Evolutionary conservation across 2,113 vertebrate genomes (phyloP).

Genomic region (Dolichotis patagonum): DNA sequence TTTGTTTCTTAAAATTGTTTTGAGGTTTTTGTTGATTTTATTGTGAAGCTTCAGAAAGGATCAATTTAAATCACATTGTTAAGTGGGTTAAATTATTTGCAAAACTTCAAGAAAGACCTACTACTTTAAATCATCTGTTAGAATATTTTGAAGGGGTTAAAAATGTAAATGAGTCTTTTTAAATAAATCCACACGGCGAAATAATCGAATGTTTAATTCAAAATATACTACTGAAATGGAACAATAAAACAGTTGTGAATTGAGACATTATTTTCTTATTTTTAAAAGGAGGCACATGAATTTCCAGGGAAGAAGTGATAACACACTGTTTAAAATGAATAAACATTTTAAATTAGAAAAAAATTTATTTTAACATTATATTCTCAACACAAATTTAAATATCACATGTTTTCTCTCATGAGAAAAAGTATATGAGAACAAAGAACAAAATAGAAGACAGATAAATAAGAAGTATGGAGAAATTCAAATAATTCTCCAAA

Average conservation of each 20-base stretch:
- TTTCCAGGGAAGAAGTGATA: not conserved
- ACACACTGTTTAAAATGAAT: not conserved
- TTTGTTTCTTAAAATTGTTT: not conserved
- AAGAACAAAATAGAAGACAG: not conserved
- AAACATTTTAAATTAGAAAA: not conserved
- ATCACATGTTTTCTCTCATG: not conserved
- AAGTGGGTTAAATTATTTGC: not conserved
- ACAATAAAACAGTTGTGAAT: not conserved
- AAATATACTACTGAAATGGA: not conserved
- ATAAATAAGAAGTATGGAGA: not conserved
- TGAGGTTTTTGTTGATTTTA: constrained; percentile 14
- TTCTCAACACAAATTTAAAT: not conserved
- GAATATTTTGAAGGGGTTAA: not conserved
- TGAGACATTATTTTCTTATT: not conserved
- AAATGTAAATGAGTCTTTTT: not conserved
- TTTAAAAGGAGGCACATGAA: not conserved
- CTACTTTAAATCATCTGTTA: not conserved
- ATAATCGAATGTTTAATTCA: not conserved
- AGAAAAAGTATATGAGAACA: not conserved
- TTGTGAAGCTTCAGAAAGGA: not conserved
- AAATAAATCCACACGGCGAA: constrained; percentile 29
- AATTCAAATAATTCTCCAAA: not conserved
- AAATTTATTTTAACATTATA: not conserved
- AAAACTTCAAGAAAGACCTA: not conserved
- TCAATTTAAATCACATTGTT: not conserved